Conservation (phyloP, 2,888 invertebrate species). For the Lepidonotus clava region DNA sequence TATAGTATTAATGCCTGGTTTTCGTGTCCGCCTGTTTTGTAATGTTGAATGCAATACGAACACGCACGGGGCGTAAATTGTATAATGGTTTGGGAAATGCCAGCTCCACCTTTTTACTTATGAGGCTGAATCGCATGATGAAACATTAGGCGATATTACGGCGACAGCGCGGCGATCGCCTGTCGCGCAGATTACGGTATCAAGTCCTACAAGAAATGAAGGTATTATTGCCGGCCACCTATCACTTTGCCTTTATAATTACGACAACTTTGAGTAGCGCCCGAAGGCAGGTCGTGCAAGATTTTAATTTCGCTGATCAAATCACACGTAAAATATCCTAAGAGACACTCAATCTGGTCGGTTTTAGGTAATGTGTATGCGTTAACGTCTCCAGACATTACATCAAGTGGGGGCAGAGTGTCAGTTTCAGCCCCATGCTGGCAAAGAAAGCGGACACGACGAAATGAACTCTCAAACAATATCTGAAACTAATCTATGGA, state of each 20-base stretch:
- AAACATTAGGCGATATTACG: background rate
- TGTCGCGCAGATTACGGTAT: background rate
- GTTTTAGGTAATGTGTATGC: background rate
- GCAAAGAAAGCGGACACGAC: background rate
- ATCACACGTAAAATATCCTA: background rate
- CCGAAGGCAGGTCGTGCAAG: background rate
- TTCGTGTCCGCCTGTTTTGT: conserved; percentile 6
- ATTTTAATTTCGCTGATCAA: conserved; percentile 27
- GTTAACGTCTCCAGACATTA: conserved; percentile 4
- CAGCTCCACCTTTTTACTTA: background rate
- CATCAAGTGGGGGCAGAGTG: background rate
- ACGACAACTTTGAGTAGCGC: background rate
- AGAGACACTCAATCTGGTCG: background rate
- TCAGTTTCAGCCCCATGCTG: background rate
- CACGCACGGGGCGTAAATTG: conserved; percentile 37
- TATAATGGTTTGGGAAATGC: background rate
- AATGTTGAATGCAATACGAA: background rate
- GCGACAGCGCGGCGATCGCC: background rate
- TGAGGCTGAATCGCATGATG: background rate
- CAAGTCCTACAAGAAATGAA: background rate
- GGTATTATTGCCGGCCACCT: background rate
- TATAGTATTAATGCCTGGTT: conserved; percentile 29
- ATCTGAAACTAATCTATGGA: background rate
- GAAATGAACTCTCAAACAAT: background rate
- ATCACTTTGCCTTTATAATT: background rate